These are phyloP conservation scores for Neogale vison DNA, from an alignment of 2,113 vertebrate genomes.

Conservation along the genomic window DNA sequence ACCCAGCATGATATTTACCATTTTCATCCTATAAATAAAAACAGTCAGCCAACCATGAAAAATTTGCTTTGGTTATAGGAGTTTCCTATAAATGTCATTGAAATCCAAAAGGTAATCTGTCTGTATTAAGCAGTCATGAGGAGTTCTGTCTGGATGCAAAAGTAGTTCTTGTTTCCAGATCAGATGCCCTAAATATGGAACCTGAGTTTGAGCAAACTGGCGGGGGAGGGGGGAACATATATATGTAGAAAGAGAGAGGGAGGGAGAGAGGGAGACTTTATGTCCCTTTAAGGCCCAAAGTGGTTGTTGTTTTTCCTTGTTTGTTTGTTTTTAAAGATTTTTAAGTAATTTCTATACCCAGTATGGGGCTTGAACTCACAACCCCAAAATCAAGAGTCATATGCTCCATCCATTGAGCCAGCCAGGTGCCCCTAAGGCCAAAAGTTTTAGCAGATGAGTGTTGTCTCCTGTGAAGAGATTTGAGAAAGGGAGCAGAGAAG, in stretches of 20 bases:
- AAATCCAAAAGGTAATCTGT: background rate
- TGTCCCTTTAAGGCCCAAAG: background rate
- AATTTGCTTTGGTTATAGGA: background rate
- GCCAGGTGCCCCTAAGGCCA: background rate
- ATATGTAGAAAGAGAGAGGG: too few relatives aligned
- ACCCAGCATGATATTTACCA: background rate
- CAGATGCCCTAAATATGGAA: background rate
- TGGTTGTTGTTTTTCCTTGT: background rate
- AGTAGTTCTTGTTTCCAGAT: background rate
- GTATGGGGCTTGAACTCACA: background rate
- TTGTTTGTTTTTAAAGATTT: background rate
- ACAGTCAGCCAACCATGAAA: background rate
- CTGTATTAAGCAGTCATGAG: background rate
- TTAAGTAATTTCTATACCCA: too few relatives aligned
- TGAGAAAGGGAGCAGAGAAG: background rate
- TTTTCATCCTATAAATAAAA: background rate
- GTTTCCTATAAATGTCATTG: background rate
- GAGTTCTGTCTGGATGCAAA: background rate
- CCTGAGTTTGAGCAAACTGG: background rate
- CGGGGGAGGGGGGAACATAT: too few relatives aligned
- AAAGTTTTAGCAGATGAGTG: background rate
- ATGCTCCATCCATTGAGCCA: background rate
- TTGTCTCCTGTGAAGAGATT: background rate
- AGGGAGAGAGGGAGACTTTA: background rate
- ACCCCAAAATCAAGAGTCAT: background rate